A percentile compares a stretch with the other conserved stretches of the same genome.
phyloP scores from a whole-genome alignment of 2,888 invertebrate species.

The Lasioglossum oenotherae region DNA sequence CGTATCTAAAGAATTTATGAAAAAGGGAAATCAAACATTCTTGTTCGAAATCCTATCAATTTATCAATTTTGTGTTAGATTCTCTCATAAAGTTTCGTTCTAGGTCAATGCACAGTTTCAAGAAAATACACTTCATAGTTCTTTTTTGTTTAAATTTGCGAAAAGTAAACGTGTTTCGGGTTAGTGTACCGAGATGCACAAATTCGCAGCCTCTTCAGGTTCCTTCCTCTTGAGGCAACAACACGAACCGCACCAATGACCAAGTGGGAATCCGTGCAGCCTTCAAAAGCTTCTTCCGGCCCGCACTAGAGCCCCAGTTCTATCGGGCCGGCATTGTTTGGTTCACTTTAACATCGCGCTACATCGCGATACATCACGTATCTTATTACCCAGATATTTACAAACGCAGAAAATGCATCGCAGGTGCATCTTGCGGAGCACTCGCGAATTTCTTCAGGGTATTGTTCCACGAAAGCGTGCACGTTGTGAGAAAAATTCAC shows the following conservation, averaged over 20 bases:
- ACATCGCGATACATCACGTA: conserved; percentile 10
- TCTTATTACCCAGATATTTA: conserved; percentile 1
- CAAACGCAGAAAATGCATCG: not conserved
- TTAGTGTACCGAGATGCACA: not conserved
- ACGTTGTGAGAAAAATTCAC: not conserved
- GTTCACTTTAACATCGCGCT: conserved; percentile 19
- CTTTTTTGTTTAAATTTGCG: too few species aligned
- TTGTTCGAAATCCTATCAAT: not conserved
- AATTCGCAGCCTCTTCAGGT: not conserved
- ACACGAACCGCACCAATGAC: not conserved
- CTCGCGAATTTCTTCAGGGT: not conserved
- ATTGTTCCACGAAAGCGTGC: not conserved
- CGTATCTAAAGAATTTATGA: not conserved
- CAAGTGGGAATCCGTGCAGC: conserved; percentile 22
- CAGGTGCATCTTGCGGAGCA: not conserved
- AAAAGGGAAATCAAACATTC: not conserved
- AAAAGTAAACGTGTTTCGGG: conserved; percentile 41
- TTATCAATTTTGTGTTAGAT: not conserved
- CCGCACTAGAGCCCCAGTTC: conserved; percentile 1
- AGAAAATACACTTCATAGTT: too few species aligned
- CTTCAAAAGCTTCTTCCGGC: not conserved
- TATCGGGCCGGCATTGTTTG: conserved; percentile 23
- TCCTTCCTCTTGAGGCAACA: not conserved
- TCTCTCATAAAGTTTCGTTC: too few species aligned
- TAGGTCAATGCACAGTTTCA: not conserved